Evolutionary conservation across 2,888 invertebrate genomes (phyloP), one percentile per base, ranked within the genome.

Genomic region (Drosophila fulvimacula): DNA sequence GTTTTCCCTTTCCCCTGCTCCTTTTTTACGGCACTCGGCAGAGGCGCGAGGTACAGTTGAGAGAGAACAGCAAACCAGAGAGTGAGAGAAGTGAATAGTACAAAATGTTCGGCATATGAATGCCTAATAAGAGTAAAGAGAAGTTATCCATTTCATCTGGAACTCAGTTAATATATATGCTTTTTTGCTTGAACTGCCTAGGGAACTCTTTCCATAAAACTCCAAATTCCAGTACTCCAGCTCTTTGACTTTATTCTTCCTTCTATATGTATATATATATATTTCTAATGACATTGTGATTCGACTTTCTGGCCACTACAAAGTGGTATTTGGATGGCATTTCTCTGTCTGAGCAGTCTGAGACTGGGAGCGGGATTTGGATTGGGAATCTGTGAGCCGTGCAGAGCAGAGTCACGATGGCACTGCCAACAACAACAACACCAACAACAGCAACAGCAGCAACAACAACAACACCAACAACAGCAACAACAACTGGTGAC

Each of bases 391-490:
- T 57, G 27, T 38, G 36, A 32, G 32, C 48, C 44, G 24, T 44
- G 44, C 44, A 27, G 7, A 30, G 30, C 48, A 53, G 57, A 78
- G 79, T 78, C 77, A 79, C 78, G 79, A 78, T 72, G 76, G 44
- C 71, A 64, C 49, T 60, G 60, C 46, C 73, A 64, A 57, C 42
- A 44, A 42, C 76, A 52, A 48, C 48, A 51, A 21, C 49, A 49
- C 9, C 62, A 53, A 24, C 49, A 69, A 62, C n/a, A n/a, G n/a
- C 27, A 30, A 41, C 51, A 52, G 30, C 64, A 64, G 34, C 63
- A 51, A 46, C 58, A 59, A 30, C 34, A n/a, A n/a, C n/a, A n/a
- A n/a, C n/a, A n/a, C n/a, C 49, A 69, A 62, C 27, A 30, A 41
- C 51, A 52, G 30, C 64, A 64, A 41, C 63, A 51, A 46, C 58